Conservation (phyloP, 2,888 invertebrate species). For the Dicranocentrus wangi region DNA sequence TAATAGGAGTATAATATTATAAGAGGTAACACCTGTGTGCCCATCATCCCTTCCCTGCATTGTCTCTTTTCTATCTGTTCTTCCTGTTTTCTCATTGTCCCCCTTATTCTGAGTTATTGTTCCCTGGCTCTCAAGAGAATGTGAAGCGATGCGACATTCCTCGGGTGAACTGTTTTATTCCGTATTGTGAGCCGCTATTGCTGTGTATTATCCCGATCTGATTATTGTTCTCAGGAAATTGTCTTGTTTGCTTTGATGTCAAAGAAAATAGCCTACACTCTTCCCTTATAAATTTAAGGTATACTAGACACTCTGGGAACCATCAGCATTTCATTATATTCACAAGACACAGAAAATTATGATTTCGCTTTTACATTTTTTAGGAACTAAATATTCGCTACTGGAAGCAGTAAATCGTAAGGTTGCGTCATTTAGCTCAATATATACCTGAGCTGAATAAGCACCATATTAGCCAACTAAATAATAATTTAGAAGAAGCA, state of each 20-base stretch:
- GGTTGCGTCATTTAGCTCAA: too few relatives aligned
- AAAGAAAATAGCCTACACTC: too few relatives aligned
- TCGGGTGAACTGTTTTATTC: constrained; percentile 6
- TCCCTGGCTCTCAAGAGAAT: neutral
- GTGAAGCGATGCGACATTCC: constrained; percentile 14
- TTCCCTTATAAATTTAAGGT: too few relatives aligned
- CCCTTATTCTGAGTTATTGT: neutral
- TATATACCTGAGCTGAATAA: too few relatives aligned
- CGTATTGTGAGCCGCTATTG: neutral
- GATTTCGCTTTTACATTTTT: too few relatives aligned
- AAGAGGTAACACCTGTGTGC: constrained; percentile 47
- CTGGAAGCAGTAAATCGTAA: too few relatives aligned
- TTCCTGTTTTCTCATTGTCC: constrained; percentile 15
- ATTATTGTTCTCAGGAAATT: constrained; percentile 1
- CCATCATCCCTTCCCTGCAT: neutral
- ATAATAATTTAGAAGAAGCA: too few relatives aligned
- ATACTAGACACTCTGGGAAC: too few relatives aligned
- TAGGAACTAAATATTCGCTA: too few relatives aligned
- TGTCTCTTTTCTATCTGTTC: constrained; percentile 19
- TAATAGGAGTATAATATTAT: neutral
- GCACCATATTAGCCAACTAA: too few relatives aligned
- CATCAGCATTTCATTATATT: too few relatives aligned
- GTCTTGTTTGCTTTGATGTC: constrained; percentile 6
- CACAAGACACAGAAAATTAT: too few relatives aligned
- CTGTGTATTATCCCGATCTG: constrained; percentile 2